phyloP scores from a whole-genome alignment of 2,888 invertebrate species.

The Anodontia alba region DNA sequence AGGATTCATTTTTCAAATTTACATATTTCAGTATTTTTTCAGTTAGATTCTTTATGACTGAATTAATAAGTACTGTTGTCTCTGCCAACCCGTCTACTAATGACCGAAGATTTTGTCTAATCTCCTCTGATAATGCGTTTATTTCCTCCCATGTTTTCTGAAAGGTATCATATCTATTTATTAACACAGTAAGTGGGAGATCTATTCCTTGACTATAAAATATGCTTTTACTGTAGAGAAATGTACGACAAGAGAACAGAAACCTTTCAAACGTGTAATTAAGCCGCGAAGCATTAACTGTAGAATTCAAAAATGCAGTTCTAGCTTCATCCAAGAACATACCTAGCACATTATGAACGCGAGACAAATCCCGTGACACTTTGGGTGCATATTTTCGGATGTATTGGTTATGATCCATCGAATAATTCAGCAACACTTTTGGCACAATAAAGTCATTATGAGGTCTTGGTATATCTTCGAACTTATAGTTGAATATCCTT shows the following conservation, averaged over 20 bases:
- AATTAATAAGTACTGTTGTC: constrained; percentile 45
- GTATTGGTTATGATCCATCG: constrained; percentile 61
- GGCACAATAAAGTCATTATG: constrained; percentile 71
- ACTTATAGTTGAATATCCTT: constrained; percentile 71
- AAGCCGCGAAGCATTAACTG: constrained; percentile 55
- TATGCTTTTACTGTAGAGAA: constrained; percentile 66
- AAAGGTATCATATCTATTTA: constrained; percentile 51
- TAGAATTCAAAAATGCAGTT: constrained; percentile 43
- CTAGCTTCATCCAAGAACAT: constrained; percentile 53
- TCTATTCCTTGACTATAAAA: constrained; percentile 72
- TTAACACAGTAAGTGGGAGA: constrained; percentile 60
- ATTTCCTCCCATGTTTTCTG: constrained; percentile 50
- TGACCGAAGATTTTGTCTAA: constrained; percentile 48
- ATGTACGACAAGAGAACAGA: constrained; percentile 60
- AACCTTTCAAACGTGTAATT: constrained; percentile 49
- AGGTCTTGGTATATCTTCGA: constrained; percentile 46
- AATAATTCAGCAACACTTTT: constrained; percentile 63
- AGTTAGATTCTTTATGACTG: constrained; percentile 46
- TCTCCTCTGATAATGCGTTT: constrained; percentile 25
- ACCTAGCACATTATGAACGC: constrained; percentile 38
- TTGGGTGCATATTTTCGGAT: constrained; percentile 59
- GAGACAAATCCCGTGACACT: constrained; percentile 53
- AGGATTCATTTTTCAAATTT: constrained; percentile 37
- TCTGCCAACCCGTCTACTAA: constrained; percentile 36
- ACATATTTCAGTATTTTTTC: constrained; percentile 47